Evolutionary conservation across 2,888 invertebrate genomes (phyloP).

Genomic region (Meghimatium bilineatum): DNA sequence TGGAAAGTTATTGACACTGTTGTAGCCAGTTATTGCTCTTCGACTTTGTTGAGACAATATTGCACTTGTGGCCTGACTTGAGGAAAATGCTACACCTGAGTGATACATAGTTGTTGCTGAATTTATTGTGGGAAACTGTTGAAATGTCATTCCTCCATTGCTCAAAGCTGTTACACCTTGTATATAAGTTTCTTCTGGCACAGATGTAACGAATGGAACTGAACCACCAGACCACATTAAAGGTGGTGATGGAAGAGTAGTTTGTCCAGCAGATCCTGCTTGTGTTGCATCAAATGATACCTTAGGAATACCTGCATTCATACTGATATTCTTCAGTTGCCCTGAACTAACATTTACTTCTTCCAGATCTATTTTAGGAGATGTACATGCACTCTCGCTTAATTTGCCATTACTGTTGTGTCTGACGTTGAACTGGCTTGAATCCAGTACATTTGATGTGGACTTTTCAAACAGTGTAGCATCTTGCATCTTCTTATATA

Average conservation of each 20-base stretch:
- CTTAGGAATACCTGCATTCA: slow-evolving; percentile 50
- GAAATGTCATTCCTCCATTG: slow-evolving; percentile 76
- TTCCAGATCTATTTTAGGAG: slow-evolving; percentile 24
- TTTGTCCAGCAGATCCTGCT: slow-evolving; percentile 34
- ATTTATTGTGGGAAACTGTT: slow-evolving; percentile 73
- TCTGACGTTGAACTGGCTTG: slow-evolving; percentile 53
- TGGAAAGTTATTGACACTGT: slow-evolving; percentile 71
- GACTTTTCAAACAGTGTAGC: slow-evolving; percentile 76
- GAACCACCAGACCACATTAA: slow-evolving; percentile 46
- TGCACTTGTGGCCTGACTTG: slow-evolving; percentile 70
- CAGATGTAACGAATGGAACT: slow-evolving; percentile 57
- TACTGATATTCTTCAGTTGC: slow-evolving; percentile 58
- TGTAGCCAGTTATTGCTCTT: slow-evolving; percentile 75
- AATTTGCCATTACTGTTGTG: slow-evolving; percentile 30
- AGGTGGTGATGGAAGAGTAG: slow-evolving; percentile 11
- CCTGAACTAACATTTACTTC: slow-evolving; percentile 45
- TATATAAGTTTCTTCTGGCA: slow-evolving; percentile 73
- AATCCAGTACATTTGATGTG: slow-evolving; percentile 62
- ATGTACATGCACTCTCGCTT: not conserved
- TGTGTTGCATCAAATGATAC: slow-evolving; percentile 34
- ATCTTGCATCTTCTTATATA: slow-evolving; percentile 77
- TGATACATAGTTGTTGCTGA: slow-evolving; percentile 58
- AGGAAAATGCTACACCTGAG: slow-evolving; percentile 60
- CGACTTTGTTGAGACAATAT: slow-evolving; percentile 66
- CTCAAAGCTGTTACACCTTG: slow-evolving; percentile 74